Percentiles rank a stretch among this genome's conserved stretches.
phyloP scores from a whole-genome alignment of 2,888 invertebrate genomes.

The Chromoteleia sp. region DNA sequence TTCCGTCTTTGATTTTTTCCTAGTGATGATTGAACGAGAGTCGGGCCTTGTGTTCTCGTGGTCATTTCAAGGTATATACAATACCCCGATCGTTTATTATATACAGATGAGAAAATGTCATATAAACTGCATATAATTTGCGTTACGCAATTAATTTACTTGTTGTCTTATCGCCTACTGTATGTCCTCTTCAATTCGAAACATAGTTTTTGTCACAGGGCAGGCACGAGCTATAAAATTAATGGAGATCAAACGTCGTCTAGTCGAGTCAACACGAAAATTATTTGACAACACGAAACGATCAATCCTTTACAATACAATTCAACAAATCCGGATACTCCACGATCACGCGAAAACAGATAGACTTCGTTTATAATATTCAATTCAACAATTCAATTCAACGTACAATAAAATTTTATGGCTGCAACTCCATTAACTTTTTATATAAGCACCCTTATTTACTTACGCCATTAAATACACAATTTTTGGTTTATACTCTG shows the following conservation, averaged over 20 bases:
- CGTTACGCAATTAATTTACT: constrained; percentile 37
- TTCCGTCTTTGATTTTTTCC: too few relatives aligned
- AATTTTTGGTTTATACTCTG: constrained; percentile 19
- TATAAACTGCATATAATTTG: constrained; percentile 52
- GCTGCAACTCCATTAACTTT: constrained; percentile 39
- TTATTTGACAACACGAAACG: constrained; percentile 26
- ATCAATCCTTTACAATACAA: constrained; percentile 24
- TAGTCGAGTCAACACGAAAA: constrained; percentile 22
- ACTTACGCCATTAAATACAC: constrained; percentile 32
- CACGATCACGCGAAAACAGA: constrained; percentile 19
- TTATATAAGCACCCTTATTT: constrained; percentile 37
- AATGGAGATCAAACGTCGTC: constrained; percentile 49
- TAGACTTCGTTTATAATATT: constrained; percentile 15
- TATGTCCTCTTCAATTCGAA: constrained; percentile 48
- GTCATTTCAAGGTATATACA: constrained; percentile 35
- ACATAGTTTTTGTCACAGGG: constrained; percentile 59
- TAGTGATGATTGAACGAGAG: constrained; percentile 41
- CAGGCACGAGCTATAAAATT: constrained; percentile 69
- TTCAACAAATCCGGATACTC: constrained; percentile 19
- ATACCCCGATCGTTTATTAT: too few relatives aligned
- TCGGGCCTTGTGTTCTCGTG: constrained; percentile 36
- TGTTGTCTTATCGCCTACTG: constrained; percentile 43
- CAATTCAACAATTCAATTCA: constrained; percentile 23
- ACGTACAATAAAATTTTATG: constrained; percentile 10
- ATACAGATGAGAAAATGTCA: constrained; percentile 59